These are phyloP conservation scores for Manduca sexta DNA, from an alignment of 1,140 invertebrate genomes.

Conservation along the genomic window DNA sequence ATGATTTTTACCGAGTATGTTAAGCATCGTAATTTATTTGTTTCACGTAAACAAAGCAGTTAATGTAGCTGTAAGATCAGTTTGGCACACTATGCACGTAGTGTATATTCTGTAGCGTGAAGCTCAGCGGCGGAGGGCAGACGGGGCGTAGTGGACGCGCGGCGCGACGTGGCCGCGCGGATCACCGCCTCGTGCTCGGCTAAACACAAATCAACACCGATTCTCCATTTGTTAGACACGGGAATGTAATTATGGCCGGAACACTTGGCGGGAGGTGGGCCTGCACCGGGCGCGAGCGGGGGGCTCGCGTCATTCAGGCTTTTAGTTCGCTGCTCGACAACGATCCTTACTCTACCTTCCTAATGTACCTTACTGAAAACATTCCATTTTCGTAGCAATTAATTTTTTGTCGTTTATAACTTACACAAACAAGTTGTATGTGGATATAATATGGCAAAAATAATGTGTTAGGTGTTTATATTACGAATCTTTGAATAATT, in stretches of 20 bases:
- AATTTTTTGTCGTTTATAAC: background rate
- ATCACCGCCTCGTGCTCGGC: constrained; percentile 44
- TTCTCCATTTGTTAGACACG: constrained; percentile 74
- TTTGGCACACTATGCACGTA: too few relatives aligned
- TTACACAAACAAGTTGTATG: too few relatives aligned
- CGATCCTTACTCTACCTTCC: constrained; percentile 56
- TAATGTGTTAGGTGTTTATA: too few relatives aligned
- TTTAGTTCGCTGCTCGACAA: constrained; percentile 60
- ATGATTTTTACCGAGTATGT: too few relatives aligned
- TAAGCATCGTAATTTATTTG: too few relatives aligned
- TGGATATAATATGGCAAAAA: too few relatives aligned
- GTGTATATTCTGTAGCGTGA: background rate
- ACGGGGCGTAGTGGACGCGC: background rate
- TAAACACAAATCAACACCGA: constrained; percentile 73
- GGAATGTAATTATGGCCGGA: constrained; percentile 73
- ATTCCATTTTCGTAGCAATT: constrained; percentile 6
- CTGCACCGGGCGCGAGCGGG: constrained; percentile 27
- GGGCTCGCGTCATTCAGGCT: constrained; percentile 60
- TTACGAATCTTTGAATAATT: too few relatives aligned
- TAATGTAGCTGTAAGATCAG: too few relatives aligned
- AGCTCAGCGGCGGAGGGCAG: constrained; percentile 5
- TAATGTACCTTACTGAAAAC: constrained; percentile 32
- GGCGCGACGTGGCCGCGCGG: constrained; percentile 11
- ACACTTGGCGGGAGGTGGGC: constrained; percentile 48
- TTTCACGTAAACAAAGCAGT: too few relatives aligned